Conservation (phyloP, 92 coral and sea anemone genomes). For the Phymanthus crucifer region DNA sequence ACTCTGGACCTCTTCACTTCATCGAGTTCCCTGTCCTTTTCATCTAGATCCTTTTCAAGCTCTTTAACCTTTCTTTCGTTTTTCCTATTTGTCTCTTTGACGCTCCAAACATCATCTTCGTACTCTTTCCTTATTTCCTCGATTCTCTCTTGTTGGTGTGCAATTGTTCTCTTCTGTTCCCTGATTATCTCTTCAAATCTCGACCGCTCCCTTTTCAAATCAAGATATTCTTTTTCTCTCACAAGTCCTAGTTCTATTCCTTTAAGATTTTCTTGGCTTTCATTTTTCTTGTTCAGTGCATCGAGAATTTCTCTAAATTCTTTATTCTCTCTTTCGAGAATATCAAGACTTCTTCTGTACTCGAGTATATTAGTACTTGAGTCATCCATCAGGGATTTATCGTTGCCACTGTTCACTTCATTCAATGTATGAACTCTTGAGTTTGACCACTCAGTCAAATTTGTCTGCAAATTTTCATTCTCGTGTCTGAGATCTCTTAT, state of each 20-base stretch:
- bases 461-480: slow-evolving; percentile 61
- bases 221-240: slow-evolving; percentile 68
- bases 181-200: slow-evolving; percentile 59
- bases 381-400: slow-evolving; percentile 12
- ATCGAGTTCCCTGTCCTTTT: slow-evolving; percentile 64
- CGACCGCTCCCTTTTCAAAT: slow-evolving; percentile 55
- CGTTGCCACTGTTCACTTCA: slow-evolving; percentile 8
- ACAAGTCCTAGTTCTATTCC: slow-evolving; percentile 65
- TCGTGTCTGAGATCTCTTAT: slow-evolving; percentile 68
- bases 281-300: slow-evolving; percentile 58
- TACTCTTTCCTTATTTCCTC: slow-evolving; percentile 68
- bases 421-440: slow-evolving; percentile 1
- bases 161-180: slow-evolving; percentile 66
- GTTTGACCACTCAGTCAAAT: slow-evolving; percentile 57
- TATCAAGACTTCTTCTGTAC: slow-evolving; percentile 61
- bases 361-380: slow-evolving; percentile 43
- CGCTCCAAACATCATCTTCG: slow-evolving; percentile 55
- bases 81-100: slow-evolving; percentile 65
- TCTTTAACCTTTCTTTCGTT: slow-evolving; percentile 64
- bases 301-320: slow-evolving; percentile 80
- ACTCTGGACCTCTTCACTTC: slow-evolving; percentile 51
- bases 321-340: slow-evolving; percentile 72
- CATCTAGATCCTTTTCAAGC: slow-evolving; percentile 45
- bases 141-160: slow-evolving; percentile 65
- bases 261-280: slow-evolving; percentile 50